A percentile compares a stretch with the other conserved stretches of the same genome.
phyloP scores from a whole-genome alignment of 2,113 vertebrate genomes.

The Ptilonorhynchus violaceus region DNA sequence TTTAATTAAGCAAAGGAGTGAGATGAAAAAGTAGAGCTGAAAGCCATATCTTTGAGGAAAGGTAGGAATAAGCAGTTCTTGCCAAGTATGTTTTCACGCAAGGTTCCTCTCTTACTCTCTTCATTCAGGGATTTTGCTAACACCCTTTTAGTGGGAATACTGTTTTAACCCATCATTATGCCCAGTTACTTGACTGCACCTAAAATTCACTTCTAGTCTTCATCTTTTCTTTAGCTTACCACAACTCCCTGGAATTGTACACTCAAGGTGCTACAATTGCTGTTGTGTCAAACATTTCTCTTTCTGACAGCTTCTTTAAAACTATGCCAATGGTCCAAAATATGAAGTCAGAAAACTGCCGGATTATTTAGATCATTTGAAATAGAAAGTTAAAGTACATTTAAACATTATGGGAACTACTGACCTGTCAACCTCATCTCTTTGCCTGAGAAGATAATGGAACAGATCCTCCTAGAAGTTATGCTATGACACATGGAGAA shows the following conservation, averaged over 20 bases:
- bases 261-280: background rate
- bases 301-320: background rate
- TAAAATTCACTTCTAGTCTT: background rate
- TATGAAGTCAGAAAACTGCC: background rate
- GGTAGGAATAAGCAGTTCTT: background rate
- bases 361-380: background rate
- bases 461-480: background rate
- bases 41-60: background rate
- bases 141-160: background rate
- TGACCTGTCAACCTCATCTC: background rate
- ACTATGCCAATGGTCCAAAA: background rate
- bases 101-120: background rate
- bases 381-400: background rate
- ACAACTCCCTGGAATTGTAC: background rate
- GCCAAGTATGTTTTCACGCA: background rate
- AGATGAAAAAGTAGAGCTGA: background rate
- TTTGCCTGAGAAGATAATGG: background rate
- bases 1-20: background rate
- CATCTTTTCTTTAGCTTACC: background rate
- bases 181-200: background rate
- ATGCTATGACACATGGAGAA: background rate
- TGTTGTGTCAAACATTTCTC: background rate
- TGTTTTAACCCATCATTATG: background rate
- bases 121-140: background rate
- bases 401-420: background rate